These are phyloP conservation scores for Drosophila ficusphila DNA, from an alignment of 1,140 invertebrate species.

Conservation along the genomic window DNA sequence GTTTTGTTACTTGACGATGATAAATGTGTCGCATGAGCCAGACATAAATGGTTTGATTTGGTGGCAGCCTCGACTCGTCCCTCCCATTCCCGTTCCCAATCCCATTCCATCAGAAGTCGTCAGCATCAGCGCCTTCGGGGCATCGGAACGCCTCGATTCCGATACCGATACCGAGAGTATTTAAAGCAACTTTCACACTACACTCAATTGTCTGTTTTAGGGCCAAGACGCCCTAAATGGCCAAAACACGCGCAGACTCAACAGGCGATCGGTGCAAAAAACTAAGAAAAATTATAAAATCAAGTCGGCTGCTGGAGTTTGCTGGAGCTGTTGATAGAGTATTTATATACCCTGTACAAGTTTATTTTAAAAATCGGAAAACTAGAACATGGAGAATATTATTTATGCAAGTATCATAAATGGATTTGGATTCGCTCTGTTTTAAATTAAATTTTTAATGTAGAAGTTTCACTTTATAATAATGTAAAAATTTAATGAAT, in stretches of 20 bases:
- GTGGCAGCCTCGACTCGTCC: constrained; percentile 35
- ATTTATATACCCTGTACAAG: neutral
- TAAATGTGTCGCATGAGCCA: constrained; percentile 69
- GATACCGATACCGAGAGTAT: constrained; percentile 59
- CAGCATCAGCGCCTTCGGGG: constrained; percentile 26
- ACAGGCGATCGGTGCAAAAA: constrained; percentile 17
- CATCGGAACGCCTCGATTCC: constrained; percentile 22
- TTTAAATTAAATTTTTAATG: too few relatives aligned
- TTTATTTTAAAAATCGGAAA: neutral
- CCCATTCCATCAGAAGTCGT: constrained; percentile 21
- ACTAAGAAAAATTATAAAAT: constrained; percentile 36
- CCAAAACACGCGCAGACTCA: constrained; percentile 70
- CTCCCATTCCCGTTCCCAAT: neutral
- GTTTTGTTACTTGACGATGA: constrained; percentile 68
- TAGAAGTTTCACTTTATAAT: too few relatives aligned
- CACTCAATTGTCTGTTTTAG: constrained; percentile 73
- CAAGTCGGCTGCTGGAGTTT: constrained; percentile 6
- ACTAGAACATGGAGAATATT: too few relatives aligned
- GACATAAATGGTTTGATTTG: constrained; percentile 81
- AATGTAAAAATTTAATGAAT: too few relatives aligned
- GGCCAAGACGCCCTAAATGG: constrained; percentile 70
- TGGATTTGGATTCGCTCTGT: too few relatives aligned
- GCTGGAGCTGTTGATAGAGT: neutral
- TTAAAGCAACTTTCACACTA: constrained; percentile 82
- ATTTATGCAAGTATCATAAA: too few relatives aligned